A percentile compares a stretch with the other conserved stretches of the same genome.
Evolutionary conservation across 2,888 invertebrate genomes (phyloP).

Genomic region (Coelinius sp.): DNA sequence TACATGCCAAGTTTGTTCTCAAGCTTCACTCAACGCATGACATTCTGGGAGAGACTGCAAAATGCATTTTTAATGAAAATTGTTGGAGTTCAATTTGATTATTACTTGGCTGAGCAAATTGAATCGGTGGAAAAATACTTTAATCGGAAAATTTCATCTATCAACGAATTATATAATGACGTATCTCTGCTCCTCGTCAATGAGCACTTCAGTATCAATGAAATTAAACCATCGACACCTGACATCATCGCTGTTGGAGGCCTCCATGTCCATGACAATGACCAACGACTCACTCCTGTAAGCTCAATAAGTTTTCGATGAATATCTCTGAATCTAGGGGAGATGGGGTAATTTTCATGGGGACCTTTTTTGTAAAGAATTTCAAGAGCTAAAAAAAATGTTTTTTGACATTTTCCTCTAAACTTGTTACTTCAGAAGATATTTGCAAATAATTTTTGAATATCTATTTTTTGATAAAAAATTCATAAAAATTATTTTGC

Average conservation of each 20-base stretch:
- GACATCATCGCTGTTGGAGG: constrained; percentile 47
- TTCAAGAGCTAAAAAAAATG: no score
- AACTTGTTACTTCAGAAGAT: no score
- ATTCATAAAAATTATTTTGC: no score
- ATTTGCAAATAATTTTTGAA: no score
- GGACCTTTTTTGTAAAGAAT: no score
- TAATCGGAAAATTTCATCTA: constrained; percentile 43
- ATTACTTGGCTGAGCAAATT: constrained; percentile 38
- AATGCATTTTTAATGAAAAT: constrained; percentile 45
- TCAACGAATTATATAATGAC: constrained; percentile 54
- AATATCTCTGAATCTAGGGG: no score
- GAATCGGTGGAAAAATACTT: constrained; percentile 51
- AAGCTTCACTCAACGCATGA: constrained; percentile 45
- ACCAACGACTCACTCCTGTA: constrained; percentile 42
- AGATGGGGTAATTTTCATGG: no score
- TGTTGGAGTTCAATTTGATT: constrained; percentile 37
- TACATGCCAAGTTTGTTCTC: constrained; percentile 51
- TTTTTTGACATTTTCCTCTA: no score
- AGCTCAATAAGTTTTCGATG: neutral
- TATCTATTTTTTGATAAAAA: no score
- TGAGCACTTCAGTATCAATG: constrained; percentile 68
- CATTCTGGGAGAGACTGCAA: constrained; percentile 54
- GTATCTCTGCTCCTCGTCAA: constrained; percentile 71
- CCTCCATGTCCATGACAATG: constrained; percentile 45
- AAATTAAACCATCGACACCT: constrained; percentile 40